Conservation (phyloP, 1,140 invertebrate species). For the Triops longicaudatus region DNA sequence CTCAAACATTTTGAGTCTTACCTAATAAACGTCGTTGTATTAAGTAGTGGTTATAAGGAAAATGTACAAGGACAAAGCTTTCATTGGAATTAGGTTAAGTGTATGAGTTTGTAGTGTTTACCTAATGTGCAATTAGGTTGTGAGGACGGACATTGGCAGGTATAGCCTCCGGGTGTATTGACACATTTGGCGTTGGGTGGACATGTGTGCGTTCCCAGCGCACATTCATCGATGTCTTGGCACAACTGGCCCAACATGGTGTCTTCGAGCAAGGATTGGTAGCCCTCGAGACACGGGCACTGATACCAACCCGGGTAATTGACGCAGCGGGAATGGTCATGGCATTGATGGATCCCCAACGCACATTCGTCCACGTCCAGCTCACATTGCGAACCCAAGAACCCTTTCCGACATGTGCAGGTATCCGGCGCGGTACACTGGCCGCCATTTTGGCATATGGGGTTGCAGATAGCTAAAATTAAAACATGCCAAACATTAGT, state of each 20-base stretch:
- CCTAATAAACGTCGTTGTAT: too few species aligned
- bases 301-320: conserved; percentile 78
- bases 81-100: background rate
- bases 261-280: conserved; percentile 46
- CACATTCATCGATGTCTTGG: conserved; percentile 81
- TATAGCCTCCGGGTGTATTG: conserved; percentile 71
- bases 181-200: conserved; percentile 64
- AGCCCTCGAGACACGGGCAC: conserved; percentile 72
- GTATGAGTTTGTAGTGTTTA: conserved; percentile 34
- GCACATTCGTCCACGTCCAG: conserved; percentile 58
- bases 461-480: conserved; percentile 63
- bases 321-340: conserved; percentile 66
- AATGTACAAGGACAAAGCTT: background rate
- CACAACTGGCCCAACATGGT: conserved; percentile 54
- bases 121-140: conserved; percentile 49
- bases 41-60: too few species aligned
- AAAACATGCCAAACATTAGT: conserved; percentile 24
- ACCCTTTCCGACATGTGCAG: conserved; percentile 71
- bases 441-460: conserved; percentile 74
- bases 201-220: conserved; percentile 63
- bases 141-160: conserved; percentile 61
- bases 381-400: conserved; percentile 69
- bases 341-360: conserved; percentile 53
- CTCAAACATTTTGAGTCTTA: too few species aligned
- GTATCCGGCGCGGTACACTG: conserved; percentile 62